Base-by-base conservation (phyloP, 2,113 vertebrate genomes). In the Xiphorhynchus elegans region DNA sequence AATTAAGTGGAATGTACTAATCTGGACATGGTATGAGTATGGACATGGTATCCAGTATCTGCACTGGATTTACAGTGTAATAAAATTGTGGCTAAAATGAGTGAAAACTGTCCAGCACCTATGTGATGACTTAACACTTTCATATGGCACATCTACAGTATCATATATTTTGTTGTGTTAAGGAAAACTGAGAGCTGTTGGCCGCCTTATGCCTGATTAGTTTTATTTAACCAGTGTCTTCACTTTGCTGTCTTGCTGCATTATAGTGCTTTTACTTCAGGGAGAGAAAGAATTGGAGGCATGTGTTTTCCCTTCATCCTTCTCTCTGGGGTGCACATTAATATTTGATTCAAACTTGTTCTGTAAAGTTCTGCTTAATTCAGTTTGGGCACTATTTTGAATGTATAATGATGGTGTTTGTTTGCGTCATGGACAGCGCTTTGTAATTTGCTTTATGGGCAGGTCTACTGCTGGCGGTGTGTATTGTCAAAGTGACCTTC, bases 401-500 rank as follows among this genome's bases (percentile, higher is more conserved):
- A 94, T 86, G 25, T 94, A 15, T 94, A 94, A 91, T 95, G 70
- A 72, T 35, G 46, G 42, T 5, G 16, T 95, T 77, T 5, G 16
- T 95, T 77, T 94, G 80, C 87, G 69, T 67, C 84, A 33, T 3
- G 31, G 91, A 35, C 94, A 58, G 46, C 0, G 2, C 89, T 95
- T 86, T 95, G 80, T 93, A 93, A 95, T 96, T 95, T 95, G 52
- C 75, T 88, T 86, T 96, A 84, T 82, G 78, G 83, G 73, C 89
- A 95, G 78, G 89, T 91, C 81, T 81, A 50, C 63, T 90, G 73
- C 53, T 90, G 76, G 79, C 84, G 78, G 42, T 31, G 37, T 87
- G 66, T 68, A 33, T 69, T 91, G 85, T 77, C 76, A 67, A 62
- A 95, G 64, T 89, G 92, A 87, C 88, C 80, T 91, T 94, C 56